These are phyloP conservation scores for Bombus soroeensis DNA, from an alignment of 1,140 invertebrate species.

Conservation along the genomic window DNA sequence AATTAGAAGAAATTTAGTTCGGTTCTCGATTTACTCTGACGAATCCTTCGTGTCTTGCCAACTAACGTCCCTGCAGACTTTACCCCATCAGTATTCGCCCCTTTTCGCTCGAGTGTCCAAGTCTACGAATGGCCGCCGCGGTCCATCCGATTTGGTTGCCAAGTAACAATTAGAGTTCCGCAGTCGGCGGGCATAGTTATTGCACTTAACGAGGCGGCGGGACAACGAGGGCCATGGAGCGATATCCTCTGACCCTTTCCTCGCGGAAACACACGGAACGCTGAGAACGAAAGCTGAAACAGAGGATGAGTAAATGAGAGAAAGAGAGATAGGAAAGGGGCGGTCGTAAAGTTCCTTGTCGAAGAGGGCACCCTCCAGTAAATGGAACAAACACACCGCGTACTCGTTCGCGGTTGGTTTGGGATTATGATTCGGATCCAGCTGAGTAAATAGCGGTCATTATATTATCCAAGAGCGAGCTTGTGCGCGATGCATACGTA, in stretches of 20 bases:
- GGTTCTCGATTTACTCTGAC: too few species aligned
- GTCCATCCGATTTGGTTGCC: conserved; percentile 68
- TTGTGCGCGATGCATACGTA: neutral
- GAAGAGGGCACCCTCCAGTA: conserved; percentile 64
- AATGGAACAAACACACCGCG: conserved; percentile 68
- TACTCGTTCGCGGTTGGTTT: conserved; percentile 51
- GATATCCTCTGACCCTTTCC: conserved; percentile 34
- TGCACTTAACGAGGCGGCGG: conserved; percentile 60
- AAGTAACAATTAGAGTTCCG: conserved; percentile 70
- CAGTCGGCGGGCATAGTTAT: conserved; percentile 63
- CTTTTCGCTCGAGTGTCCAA: conserved; percentile 13
- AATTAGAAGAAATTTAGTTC: neutral
- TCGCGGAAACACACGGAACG: conserved; percentile 40
- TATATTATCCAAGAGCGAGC: conserved; percentile 36
- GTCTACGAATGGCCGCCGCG: conserved; percentile 16
- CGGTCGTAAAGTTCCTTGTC: conserved; percentile 58
- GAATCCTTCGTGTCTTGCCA: neutral
- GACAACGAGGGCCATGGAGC: conserved; percentile 40
- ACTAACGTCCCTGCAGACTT: conserved; percentile 9
- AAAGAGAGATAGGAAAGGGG: neutral
- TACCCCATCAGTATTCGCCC: neutral
- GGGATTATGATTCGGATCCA: conserved; percentile 68
- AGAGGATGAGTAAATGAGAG: neutral
- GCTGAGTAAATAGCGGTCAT: conserved; percentile 66
- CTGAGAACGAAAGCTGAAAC: neutral